These are phyloP conservation scores for Ostrea edulis DNA, from an alignment of 1,140 invertebrate genomes.

Conservation along the genomic window DNA sequence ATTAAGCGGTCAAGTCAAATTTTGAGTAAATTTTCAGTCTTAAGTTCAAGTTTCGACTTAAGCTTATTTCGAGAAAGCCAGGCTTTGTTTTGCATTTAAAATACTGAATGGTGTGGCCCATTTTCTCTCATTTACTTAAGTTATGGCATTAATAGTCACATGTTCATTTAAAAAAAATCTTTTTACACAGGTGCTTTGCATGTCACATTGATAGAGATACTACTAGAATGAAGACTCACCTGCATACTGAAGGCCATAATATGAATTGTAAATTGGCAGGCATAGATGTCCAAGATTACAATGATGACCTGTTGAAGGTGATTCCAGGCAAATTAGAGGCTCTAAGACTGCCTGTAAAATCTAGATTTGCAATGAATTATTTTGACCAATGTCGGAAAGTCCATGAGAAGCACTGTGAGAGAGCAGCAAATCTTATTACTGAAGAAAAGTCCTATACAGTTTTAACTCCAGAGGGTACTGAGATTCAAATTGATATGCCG, in stretches of 20 bases:
- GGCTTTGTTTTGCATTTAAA: no score
- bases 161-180: not conserved
- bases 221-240: not conserved
- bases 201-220: not conserved
- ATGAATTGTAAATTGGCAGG: constrained; percentile 7
- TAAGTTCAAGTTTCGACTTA: no score
- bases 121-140: no score
- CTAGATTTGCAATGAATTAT: not conserved
- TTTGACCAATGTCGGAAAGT: not conserved
- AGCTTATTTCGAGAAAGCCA: no score
- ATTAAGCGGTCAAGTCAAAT: no score
- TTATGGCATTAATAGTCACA: no score
- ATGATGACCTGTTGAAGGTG: not conserved
- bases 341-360: not conserved
- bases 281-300: not conserved
- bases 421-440: not conserved
- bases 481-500: not conserved
- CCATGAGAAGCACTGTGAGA: not conserved
- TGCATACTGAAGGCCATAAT: not conserved
- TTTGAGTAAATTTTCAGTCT: no score
- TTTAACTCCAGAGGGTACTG: not conserved
- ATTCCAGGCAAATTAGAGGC: not conserved
- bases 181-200: constrained; percentile 18
- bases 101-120: no score
- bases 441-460: constrained; percentile 10